Percentiles rank a stretch among this genome's conserved stretches.
Conservation (phyloP, 2,113 vertebrate genomes). For the Lophura nycthemera region DNA sequence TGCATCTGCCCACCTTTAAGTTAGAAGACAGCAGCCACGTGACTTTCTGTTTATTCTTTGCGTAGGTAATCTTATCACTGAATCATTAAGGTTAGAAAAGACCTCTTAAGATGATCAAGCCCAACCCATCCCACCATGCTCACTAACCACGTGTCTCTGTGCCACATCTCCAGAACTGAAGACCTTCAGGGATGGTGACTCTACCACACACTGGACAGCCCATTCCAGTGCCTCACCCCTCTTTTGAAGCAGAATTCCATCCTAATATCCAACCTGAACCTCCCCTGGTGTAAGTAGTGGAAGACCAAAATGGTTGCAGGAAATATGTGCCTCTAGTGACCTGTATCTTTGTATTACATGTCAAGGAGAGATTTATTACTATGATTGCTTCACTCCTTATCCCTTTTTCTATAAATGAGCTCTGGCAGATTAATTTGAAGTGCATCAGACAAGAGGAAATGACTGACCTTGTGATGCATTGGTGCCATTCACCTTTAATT, state of each 20-base stretch:
- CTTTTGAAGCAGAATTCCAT: not conserved
- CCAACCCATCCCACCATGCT: too few species aligned
- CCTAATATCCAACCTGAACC: not conserved
- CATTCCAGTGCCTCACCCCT: not conserved
- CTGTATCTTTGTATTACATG: not conserved
- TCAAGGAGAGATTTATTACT: not conserved
- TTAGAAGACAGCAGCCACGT: not conserved
- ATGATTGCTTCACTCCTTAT: not conserved
- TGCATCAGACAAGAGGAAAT: not conserved
- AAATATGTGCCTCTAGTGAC: not conserved
- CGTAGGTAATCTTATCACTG: not conserved
- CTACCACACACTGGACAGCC: not conserved
- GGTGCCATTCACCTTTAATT: not conserved
- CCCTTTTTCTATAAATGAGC: not conserved
- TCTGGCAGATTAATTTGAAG: constrained; percentile 5
- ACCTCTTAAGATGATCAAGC: not conserved
- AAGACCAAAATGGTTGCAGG: not conserved
- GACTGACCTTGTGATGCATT: not conserved
- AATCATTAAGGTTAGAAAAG: not conserved
- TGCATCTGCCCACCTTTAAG: not conserved
- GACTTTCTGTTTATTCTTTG: not conserved
- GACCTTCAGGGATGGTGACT: not conserved
- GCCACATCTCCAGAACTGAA: not conserved
- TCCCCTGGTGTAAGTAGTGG: not conserved
- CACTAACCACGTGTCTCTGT: not conserved